phyloP scores from a whole-genome alignment of 2,888 invertebrate genomes.

The Pterobdella sp. region DNA sequence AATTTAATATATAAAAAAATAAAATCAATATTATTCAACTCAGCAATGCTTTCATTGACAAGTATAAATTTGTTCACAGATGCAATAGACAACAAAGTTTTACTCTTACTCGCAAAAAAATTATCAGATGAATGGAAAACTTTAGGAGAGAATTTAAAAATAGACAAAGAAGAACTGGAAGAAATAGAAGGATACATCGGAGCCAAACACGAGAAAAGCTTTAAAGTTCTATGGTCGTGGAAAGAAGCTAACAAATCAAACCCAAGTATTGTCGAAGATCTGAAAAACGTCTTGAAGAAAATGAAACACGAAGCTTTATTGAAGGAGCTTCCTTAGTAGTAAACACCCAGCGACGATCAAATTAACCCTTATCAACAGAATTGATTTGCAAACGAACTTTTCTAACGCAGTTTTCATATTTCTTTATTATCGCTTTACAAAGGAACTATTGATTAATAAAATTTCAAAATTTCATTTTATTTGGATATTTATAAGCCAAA shows the following conservation, averaged over 20 bases:
- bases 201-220: conserved; percentile 32
- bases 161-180: conserved; percentile 29
- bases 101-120: conserved; percentile 31
- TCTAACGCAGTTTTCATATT: too few relatives aligned
- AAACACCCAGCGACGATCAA: too few relatives aligned
- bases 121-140: conserved; percentile 27
- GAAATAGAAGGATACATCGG: conserved; percentile 33
- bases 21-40: neutral
- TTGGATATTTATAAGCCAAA: too few relatives aligned
- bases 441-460: too few relatives aligned
- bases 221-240: conserved; percentile 35
- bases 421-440: too few relatives aligned
- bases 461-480: too few relatives aligned
- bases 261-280: neutral
- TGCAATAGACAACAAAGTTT: conserved; percentile 28
- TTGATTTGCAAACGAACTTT: too few relatives aligned
- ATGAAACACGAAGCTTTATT: conserved; percentile 17
- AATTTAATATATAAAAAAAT: neutral
- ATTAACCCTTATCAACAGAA: too few relatives aligned
- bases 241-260: conserved; percentile 17
- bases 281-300: conserved; percentile 14
- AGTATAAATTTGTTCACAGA: conserved; percentile 27
- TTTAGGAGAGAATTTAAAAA: conserved; percentile 27
- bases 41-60: neutral
- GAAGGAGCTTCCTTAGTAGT: conserved; percentile 1